A percentile compares a stretch with the other conserved stretches of the same genome.
Conservation (phyloP, 37 sponge, comb jelly and placozoan species). For the Spongia lamella region DNA sequence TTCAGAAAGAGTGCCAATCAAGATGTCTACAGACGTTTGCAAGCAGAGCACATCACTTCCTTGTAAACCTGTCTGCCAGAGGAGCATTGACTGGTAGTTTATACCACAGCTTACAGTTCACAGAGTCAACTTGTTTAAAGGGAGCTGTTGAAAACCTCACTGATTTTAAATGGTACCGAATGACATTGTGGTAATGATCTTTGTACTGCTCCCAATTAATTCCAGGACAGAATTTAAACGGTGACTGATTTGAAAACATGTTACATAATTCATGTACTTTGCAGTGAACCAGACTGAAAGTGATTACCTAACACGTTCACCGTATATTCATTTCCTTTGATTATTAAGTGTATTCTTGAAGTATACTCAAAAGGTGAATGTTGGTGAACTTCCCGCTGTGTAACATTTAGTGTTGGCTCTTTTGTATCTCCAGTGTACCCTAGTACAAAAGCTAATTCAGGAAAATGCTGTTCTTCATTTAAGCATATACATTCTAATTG, state of each 20-base stretch:
- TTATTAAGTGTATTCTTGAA: not conserved
- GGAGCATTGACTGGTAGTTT: conserved; percentile 31
- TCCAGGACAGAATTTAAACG: conserved; percentile 45
- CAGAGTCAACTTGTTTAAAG: conserved; percentile 18
- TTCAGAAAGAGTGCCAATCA: not conserved
- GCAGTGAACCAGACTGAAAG: not conserved
- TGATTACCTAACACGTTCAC: not conserved
- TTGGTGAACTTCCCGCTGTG: no score
- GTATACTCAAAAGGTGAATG: not conserved
- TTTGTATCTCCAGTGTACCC: no score
- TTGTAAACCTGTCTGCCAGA: conserved; percentile 5
- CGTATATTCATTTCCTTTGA: not conserved
- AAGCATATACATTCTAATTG: no score
- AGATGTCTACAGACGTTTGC: conserved; percentile 28
- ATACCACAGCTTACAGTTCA: conserved; percentile 32
- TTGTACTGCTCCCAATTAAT: conserved; percentile 5
- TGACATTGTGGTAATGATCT: conserved; percentile 11
- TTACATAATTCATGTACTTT: conserved; percentile 10
- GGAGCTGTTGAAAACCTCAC: conserved; percentile 23
- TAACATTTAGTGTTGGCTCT: no score
- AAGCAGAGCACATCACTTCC: conserved; percentile 24
- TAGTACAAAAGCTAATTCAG: no score
- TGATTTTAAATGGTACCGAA: conserved; percentile 30
- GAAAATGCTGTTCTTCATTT: no score
- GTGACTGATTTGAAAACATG: not conserved